Evolutionary conservation across 2,888 invertebrate genomes (phyloP).

Genomic region (Leptothorax acervorum): DNA sequence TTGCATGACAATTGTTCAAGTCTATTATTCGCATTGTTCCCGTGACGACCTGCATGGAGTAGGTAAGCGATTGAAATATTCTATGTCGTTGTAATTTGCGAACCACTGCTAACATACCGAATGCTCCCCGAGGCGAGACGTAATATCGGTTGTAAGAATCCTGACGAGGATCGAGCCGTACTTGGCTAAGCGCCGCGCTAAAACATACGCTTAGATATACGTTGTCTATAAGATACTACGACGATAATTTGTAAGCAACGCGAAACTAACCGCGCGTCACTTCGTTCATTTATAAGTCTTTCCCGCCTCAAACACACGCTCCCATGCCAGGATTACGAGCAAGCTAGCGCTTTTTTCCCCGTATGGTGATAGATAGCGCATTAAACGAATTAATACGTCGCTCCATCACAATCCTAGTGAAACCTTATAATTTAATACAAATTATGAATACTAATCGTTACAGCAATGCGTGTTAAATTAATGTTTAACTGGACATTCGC

Average conservation of each 20-base stretch:
- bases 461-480: slow-evolving; percentile 14
- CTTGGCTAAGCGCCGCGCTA: slow-evolving; percentile 55
- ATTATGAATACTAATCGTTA: slow-evolving; percentile 46
- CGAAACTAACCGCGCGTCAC: slow-evolving; percentile 55
- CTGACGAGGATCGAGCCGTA: slow-evolving; percentile 61
- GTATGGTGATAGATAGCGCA: slow-evolving; percentile 25
- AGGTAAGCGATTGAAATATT: slow-evolving; percentile 10
- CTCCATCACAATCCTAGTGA: slow-evolving; percentile 41
- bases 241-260: slow-evolving; percentile 67
- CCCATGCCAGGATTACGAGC: slow-evolving; percentile 19
- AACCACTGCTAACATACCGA: slow-evolving; percentile 66
- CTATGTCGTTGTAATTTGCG: slow-evolving; percentile 56
- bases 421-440: slow-evolving; percentile 50
- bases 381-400: slow-evolving; percentile 52
- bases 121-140: slow-evolving; percentile 69
- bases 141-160: slow-evolving; percentile 68
- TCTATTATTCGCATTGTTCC: neutral
- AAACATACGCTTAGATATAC: slow-evolving; percentile 60
- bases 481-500: slow-evolving; percentile 20
- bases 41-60: neutral
- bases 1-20: neutral
- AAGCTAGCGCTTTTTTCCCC: slow-evolving; percentile 26
- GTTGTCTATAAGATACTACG: slow-evolving; percentile 53
- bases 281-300: slow-evolving; percentile 54
- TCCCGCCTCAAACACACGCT: slow-evolving; percentile 8